Percentiles rank a stretch among this genome's conserved stretches.
Conservation (phyloP, 2,113 vertebrate species). For the Phrynosoma platyrhinos region DNA sequence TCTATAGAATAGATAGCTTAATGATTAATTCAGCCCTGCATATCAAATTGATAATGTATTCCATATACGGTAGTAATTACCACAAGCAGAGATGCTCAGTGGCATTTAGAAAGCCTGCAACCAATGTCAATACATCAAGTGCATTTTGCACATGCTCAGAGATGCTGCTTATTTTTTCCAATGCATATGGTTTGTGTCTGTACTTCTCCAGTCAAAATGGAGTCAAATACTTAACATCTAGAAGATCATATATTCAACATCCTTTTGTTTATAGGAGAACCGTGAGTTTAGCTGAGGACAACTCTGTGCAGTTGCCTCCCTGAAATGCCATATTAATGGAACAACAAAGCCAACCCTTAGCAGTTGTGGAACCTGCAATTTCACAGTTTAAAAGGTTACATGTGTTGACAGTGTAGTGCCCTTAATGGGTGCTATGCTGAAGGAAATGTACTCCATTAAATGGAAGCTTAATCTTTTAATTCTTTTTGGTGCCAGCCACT, state of each 20-base stretch:
- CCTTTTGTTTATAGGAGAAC: neutral
- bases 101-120: neutral
- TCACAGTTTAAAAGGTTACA: slow-evolving; percentile 45
- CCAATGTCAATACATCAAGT: neutral
- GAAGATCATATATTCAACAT: neutral
- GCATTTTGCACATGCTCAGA: neutral
- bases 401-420: slow-evolving; percentile 23
- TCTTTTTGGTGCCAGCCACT: slow-evolving; percentile 63
- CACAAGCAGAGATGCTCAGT: neutral
- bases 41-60: neutral
- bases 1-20: neutral
- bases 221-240: neutral
- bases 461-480: slow-evolving; percentile 67
- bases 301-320: neutral
- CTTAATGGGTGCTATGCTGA: slow-evolving; percentile 56
- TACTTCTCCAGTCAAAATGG: neutral
- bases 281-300: neutral
- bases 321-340: neutral
- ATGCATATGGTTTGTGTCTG: neutral
- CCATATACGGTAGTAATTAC: neutral
- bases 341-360: slow-evolving; percentile 17
- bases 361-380: slow-evolving; percentile 45
- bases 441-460: slow-evolving; percentile 69
- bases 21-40: neutral
- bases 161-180: neutral